Evolutionary conservation across 2,888 invertebrate species (phyloP).

Genomic region (Chymomyza procnemis): DNA sequence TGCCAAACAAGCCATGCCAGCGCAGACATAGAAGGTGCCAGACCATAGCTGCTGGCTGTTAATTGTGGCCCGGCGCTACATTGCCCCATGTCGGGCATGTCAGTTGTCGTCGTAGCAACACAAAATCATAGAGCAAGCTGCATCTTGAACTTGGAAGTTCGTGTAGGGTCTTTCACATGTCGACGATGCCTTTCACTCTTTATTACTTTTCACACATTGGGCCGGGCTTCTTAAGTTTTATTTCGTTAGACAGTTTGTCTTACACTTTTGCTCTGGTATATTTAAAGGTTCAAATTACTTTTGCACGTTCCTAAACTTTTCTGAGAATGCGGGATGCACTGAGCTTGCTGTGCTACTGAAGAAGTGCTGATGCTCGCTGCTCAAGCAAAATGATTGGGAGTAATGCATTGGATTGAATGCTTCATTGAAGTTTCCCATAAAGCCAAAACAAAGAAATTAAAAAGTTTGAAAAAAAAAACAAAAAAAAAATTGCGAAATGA

Average conservation of each 20-base stretch:
- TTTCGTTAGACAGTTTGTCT: constrained; percentile 46
- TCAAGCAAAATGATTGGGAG: not conserved
- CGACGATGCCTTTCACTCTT: constrained; percentile 19
- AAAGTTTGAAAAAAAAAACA: not conserved
- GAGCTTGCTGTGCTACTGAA: not conserved
- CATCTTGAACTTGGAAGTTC: not conserved
- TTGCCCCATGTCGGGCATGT: not conserved
- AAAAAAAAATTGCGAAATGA: not conserved
- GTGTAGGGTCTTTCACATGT: not conserved
- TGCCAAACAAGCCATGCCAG: constrained; percentile 15
- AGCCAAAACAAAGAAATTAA: not conserved
- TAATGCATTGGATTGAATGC: constrained; percentile 1
- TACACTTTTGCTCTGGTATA: constrained; percentile 39
- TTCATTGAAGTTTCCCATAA: not conserved
- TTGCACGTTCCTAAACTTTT: constrained; percentile 51
- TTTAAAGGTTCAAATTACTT: constrained; percentile 64
- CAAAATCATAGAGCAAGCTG: not conserved
- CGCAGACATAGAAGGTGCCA: constrained; percentile 3
- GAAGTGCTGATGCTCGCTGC: not conserved
- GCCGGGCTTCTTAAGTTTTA: constrained; percentile 29
- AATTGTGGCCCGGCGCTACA: constrained; percentile 38
- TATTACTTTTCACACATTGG: constrained; percentile 62
- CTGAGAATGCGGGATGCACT: constrained; percentile 31
- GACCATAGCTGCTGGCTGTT: constrained; percentile 40
- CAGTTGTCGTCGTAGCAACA: not conserved